These are phyloP conservation scores for Megaustenia siamemsis DNA, from an alignment of 2,888 invertebrate species.

Conservation along the genomic window DNA sequence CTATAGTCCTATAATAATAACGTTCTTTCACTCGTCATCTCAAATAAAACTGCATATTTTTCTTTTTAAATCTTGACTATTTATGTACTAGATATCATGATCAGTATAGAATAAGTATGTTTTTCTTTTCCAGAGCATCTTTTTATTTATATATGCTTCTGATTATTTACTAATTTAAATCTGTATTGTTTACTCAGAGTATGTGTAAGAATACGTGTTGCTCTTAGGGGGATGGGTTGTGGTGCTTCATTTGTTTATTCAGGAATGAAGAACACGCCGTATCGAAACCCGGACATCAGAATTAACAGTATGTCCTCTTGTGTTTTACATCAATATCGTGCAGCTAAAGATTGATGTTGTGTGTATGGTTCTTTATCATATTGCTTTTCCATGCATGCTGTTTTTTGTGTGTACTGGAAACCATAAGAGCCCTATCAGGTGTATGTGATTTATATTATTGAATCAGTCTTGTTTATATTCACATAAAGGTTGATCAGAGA, in stretches of 20 bases:
- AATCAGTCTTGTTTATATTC: neutral
- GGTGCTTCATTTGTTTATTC: slow-evolving; percentile 48
- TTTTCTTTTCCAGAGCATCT: no score
- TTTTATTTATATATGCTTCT: no score
- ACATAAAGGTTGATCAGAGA: neutral
- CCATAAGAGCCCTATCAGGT: neutral
- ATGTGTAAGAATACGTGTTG: neutral
- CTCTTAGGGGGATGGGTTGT: slow-evolving; percentile 43
- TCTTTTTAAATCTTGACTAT: no score
- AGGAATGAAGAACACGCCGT: slow-evolving; percentile 31
- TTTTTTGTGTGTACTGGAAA: neutral
- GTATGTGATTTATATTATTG: neutral
- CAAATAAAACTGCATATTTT: no score
- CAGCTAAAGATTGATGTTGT: neutral
- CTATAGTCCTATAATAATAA: no score
- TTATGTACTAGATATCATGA: no score
- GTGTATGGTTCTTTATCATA: neutral
- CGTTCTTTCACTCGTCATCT: no score
- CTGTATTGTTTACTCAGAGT: neutral
- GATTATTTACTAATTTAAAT: neutral
- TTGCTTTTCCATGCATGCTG: neutral
- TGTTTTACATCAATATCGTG: neutral
- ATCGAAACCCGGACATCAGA: slow-evolving; percentile 33
- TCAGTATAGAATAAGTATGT: no score
- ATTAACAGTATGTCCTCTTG: slow-evolving; percentile 47